Evolutionary conservation across 2,797 vertebrate genomes (phyloP).

Genomic region (Scomberomorus guttatus): DNA sequence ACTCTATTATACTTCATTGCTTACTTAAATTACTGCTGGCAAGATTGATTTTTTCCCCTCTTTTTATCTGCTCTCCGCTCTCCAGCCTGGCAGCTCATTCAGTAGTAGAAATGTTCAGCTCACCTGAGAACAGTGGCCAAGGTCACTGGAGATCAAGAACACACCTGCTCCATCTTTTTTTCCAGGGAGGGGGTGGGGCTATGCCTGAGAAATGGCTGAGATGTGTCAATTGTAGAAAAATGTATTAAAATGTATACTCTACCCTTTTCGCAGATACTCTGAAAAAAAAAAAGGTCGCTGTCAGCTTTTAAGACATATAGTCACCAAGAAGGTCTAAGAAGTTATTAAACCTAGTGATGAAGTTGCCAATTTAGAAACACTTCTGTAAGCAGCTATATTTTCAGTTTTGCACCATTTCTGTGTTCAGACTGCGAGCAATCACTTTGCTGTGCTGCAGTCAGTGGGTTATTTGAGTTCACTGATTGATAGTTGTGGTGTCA

Average conservation of each 20-base stretch:
- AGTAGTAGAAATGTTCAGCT: conserved; percentile 40
- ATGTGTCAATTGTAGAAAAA: conserved; percentile 44
- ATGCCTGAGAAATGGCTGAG: conserved; percentile 31
- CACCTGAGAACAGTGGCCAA: conserved; percentile 45
- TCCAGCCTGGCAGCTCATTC: conserved; percentile 30
- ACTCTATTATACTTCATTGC: not conserved
- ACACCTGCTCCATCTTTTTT: conserved; percentile 18
- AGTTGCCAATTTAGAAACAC: conserved; percentile 56
- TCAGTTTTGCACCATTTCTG: conserved; percentile 57
- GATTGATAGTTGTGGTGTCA: conserved; percentile 63
- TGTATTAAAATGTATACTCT: conserved; percentile 29
- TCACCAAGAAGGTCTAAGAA: conserved; percentile 48
- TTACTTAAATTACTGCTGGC: conserved; percentile 2
- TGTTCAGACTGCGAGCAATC: conserved; percentile 62
- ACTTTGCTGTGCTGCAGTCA: conserved; percentile 52
- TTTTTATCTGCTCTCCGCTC: conserved; percentile 30
- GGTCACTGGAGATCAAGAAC: conserved; percentile 49
- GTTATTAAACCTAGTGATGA: conserved; percentile 67
- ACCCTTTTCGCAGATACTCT: conserved; percentile 34
- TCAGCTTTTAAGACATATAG: conserved; percentile 54
- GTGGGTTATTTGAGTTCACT: conserved; percentile 61
- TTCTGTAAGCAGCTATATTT: conserved; percentile 62
- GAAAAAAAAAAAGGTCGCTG: conserved; percentile 39
- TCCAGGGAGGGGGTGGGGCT: conserved; percentile 10
- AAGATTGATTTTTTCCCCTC: not conserved